Evolutionary conservation across 2,888 invertebrate genomes (phyloP), one percentile per base, ranked within the genome.

Genomic region (Tyria jacobaeae): DNA sequence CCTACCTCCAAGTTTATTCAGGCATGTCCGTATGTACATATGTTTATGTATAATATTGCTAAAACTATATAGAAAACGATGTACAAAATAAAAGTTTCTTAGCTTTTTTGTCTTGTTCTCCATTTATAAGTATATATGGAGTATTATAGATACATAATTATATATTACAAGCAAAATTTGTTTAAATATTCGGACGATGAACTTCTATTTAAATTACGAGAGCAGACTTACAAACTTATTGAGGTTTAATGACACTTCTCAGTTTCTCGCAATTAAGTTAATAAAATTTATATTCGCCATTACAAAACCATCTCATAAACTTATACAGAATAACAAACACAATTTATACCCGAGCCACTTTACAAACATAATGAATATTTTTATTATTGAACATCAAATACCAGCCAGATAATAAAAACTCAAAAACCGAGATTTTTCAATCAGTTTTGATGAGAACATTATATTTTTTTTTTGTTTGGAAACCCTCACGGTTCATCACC

Each of bases 311-410:
- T 31, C 53, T 34, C 21, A 37, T 48, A 35, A 62, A 47, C 37
- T 47, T 37, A 6, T 12, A 48, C 7, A 44, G 48, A 49, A 52
- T 24, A 64, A 66, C 60, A 60, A 64, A 69, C 60, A 64, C 52
- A 67, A 67, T 67, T 74, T 64, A 52, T n/a, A 35, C 62, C 60
- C 48, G 53, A 54, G 27, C 55, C 66, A 58, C 66, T 64, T 66
- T 41, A 66, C 25, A 62, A 54, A 63, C 68, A 62, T 71, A 74
- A 76, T n/a, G n/a, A n/a, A n/a, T n/a, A n/a, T n/a, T n/a, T n/a
- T n/a, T n/a, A n/a, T 74, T 74, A 76, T 64, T 21, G 69, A 71
- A 68, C 71, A 75, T 77, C 72, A 61, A 64, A 71, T 66, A 68
- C 64, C 75, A 68, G 65, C 77, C 60, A 63, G 50, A 58, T 67